Percentiles rank a stretch among this genome's conserved stretches.
Conservation (phyloP, 2,797 vertebrate species). For the Anguilla obscura region DNA sequence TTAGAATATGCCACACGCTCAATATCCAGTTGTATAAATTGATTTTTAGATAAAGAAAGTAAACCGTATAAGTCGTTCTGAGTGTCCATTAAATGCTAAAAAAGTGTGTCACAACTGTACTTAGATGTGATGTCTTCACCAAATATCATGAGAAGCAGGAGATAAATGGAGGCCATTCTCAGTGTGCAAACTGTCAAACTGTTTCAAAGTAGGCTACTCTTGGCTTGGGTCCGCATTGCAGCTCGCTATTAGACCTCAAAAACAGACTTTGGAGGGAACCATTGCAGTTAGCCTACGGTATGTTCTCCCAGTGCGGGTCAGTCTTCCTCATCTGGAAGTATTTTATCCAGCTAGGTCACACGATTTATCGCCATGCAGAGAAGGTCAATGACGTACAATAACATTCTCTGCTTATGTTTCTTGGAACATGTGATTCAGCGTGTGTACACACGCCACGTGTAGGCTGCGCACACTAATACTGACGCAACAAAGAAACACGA, state of each 20-base stretch:
- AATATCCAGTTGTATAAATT: neutral
- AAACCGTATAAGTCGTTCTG: neutral
- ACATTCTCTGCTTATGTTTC: neutral
- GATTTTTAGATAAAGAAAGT: neutral
- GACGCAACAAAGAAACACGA: neutral
- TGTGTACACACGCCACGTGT: neutral
- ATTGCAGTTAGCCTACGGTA: neutral
- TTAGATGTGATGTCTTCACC: neutral
- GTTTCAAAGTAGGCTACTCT: neutral
- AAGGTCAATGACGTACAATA: neutral
- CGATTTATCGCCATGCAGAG: neutral
- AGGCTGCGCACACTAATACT: neutral
- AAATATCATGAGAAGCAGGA: neutral
- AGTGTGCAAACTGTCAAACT: neutral
- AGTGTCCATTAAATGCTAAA: neutral
- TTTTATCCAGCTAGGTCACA: neutral
- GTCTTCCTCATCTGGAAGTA: neutral
- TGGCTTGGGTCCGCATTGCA: constrained; percentile 20
- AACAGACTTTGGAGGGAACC: neutral
- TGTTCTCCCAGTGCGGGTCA: neutral
- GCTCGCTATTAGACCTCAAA: neutral
- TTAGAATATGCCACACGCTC: neutral
- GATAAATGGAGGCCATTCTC: neutral
- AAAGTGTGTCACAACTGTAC: neutral
- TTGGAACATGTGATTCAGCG: neutral